Percentiles rank a stretch among this genome's conserved stretches.
phyloP scores from a whole-genome alignment of 2,888 invertebrate genomes.

The Amphipoea lucens region DNA sequence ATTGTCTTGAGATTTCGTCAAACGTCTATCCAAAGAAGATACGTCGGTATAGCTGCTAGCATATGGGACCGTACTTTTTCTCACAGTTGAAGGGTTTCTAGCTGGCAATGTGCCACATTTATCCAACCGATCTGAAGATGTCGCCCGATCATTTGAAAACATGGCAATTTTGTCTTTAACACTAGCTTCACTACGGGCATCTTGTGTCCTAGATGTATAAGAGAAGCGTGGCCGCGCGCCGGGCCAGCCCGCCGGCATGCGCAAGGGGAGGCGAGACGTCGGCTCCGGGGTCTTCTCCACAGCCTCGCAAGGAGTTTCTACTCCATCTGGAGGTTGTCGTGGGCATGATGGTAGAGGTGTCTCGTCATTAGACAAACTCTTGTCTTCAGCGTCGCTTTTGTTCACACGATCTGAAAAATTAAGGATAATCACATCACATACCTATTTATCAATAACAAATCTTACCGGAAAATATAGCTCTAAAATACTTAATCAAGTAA shows the following conservation, averaged over 20 bases:
- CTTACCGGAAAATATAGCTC: not conserved
- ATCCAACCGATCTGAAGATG: constrained; percentile 83
- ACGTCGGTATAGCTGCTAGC: constrained; percentile 80
- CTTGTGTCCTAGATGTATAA: constrained; percentile 91
- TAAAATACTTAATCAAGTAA: constrained; percentile 21
- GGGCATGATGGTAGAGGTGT: constrained; percentile 91
- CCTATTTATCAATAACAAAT: constrained; percentile 2
- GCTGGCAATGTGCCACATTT: constrained; percentile 85
- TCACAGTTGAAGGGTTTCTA: constrained; percentile 75
- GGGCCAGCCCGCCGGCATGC: constrained; percentile 78
- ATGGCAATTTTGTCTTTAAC: constrained; percentile 96
- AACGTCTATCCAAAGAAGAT: constrained; percentile 84
- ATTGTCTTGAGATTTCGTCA: constrained; percentile 88
- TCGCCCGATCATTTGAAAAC: constrained; percentile 92
- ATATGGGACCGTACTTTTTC: constrained; percentile 79
- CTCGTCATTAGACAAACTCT: constrained; percentile 88
- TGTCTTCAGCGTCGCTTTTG: constrained; percentile 87
- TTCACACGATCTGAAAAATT: constrained; percentile 85
- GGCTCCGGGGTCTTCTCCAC: constrained; percentile 90
- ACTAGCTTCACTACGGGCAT: constrained; percentile 94
- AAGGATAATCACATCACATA: constrained; percentile 30
- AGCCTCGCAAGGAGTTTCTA: constrained; percentile 94
- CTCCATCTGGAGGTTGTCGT: constrained; percentile 95
- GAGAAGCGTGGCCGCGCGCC: constrained; percentile 81
- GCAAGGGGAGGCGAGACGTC: constrained; percentile 82